Conservation (phyloP, 1,140 invertebrate genomes). For the Achatina immaculata region DNA sequence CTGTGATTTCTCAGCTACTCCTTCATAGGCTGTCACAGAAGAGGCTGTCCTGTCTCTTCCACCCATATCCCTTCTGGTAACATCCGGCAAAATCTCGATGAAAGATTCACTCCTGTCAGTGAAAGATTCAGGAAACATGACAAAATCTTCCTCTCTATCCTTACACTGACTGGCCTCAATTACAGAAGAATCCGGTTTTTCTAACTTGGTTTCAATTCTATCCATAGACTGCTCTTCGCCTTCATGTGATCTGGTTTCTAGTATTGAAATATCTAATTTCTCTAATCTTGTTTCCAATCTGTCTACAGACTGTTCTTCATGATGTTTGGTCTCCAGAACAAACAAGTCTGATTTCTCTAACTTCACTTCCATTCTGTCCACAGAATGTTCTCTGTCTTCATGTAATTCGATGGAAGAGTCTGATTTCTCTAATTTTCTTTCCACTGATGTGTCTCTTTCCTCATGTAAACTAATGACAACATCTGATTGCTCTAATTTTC, state of each 20-base stretch:
- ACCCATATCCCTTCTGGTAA: neutral
- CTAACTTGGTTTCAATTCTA: neutral
- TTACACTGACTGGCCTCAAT: no score
- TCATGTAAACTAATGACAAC: neutral
- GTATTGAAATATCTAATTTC: neutral
- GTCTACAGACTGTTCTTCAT: no score
- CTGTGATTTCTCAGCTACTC: neutral
- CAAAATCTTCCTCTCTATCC: neutral
- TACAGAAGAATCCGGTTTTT: no score
- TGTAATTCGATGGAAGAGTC: neutral
- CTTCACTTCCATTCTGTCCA: neutral
- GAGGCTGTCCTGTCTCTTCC: neutral
- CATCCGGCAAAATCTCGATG: conserved; percentile 25
- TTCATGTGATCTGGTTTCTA: neutral
- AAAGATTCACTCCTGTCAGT: conserved; percentile 52
- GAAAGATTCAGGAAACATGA: conserved; percentile 39
- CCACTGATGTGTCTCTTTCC: neutral
- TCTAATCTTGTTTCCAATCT: no score
- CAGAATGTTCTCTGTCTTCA: neutral
- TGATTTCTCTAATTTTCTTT: neutral
- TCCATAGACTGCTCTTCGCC: neutral
- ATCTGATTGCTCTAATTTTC: neutral
- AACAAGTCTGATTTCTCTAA: no score
- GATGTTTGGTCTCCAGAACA: no score
- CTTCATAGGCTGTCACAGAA: neutral